Conservation (phyloP, 2,797 vertebrate genomes). For the Orientallactaga sibirica region DNA sequence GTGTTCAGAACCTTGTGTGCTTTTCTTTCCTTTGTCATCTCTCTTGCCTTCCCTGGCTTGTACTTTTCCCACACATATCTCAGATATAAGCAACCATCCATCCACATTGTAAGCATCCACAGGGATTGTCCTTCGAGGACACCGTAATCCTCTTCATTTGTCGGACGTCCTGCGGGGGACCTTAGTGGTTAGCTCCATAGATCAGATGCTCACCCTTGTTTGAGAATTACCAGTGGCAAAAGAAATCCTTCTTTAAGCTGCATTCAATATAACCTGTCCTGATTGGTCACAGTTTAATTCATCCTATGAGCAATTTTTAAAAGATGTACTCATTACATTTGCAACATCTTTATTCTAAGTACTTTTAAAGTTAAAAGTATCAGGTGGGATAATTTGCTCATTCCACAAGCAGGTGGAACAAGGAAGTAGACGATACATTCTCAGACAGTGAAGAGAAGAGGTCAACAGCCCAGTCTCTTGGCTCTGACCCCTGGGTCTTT, state of each 20-base stretch:
- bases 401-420: background rate
- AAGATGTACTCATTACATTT: background rate
- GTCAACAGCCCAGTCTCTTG: background rate
- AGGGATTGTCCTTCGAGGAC: background rate
- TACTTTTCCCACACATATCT: background rate
- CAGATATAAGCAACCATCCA: background rate
- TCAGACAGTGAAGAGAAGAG: background rate
- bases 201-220: background rate
- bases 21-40: background rate
- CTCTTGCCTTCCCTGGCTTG: background rate
- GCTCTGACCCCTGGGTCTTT: background rate
- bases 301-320: constrained; percentile 14
- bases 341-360: background rate
- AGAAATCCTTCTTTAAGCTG: background rate
- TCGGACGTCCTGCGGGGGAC: background rate
- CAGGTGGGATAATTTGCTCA: background rate
- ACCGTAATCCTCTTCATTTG: background rate
- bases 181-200: background rate
- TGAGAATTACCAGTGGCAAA: background rate
- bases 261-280: background rate
- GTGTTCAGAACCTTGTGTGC: background rate
- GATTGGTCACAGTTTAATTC: background rate
- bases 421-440: background rate
- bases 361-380: background rate
- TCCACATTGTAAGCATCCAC: background rate